Evolutionary conservation across 2,888 invertebrate genomes (phyloP).

Genomic region (Aporophyla nigra): DNA sequence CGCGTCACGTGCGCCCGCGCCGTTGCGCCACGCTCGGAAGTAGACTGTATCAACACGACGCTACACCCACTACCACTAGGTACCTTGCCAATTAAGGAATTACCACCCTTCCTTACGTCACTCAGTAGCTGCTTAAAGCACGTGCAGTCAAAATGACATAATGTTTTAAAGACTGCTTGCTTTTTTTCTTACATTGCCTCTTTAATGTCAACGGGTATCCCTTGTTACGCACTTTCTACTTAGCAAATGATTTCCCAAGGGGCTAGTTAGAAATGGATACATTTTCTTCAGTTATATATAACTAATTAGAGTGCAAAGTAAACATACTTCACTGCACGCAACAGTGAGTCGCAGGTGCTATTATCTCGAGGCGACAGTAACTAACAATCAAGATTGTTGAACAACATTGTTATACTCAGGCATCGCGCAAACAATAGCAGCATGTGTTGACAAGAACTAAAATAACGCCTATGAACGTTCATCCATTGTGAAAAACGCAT

Average conservation of each 20-base stretch:
- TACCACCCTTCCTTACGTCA: conserved; percentile 72
- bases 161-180: conserved; percentile 48
- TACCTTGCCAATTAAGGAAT: conserved; percentile 64
- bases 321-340: conserved; percentile 33
- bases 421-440: conserved; percentile 66
- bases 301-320: conserved; percentile 23
- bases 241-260: conserved; percentile 34
- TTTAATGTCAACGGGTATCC: conserved; percentile 63
- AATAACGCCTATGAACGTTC: conserved; percentile 57
- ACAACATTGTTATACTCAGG: conserved; percentile 64
- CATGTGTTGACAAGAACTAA: conserved; percentile 64
- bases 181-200: conserved; percentile 67
- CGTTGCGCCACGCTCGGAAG: conserved; percentile 81
- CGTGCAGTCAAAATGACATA: conserved; percentile 28
- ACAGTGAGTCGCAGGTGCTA: conserved; percentile 35
- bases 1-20: conserved; percentile 69
- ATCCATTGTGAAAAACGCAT: conserved; percentile 64
- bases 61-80: conserved; percentile 69
- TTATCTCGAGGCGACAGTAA: conserved; percentile 53
- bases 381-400: conserved; percentile 63
- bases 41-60: conserved; percentile 77
- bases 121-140: conserved; percentile 58
- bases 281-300: conserved; percentile 33
- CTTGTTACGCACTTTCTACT: conserved; percentile 49
- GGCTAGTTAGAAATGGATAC: conserved; percentile 16